A percentile compares a stretch with the other conserved stretches of the same genome.
Evolutionary conservation across 1,140 invertebrate genomes (phyloP).

Genomic region (Heliothis subflexa): DNA sequence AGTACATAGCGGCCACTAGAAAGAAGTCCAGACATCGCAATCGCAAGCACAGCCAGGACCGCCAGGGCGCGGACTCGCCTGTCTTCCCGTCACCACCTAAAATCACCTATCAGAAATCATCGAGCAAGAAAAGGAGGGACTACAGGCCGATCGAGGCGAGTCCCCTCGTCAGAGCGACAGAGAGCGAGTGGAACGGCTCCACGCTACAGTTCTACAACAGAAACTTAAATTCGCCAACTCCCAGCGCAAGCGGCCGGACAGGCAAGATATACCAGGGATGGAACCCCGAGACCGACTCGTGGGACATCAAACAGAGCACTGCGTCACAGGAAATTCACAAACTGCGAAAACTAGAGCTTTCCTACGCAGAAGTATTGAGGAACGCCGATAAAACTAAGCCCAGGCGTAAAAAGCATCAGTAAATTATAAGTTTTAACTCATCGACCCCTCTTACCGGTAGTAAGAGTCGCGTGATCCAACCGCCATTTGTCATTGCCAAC

Average conservation of each 20-base stretch:
- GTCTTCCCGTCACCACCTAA: slow-evolving; percentile 87
- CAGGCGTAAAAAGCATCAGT: slow-evolving; percentile 84
- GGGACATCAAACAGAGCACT: slow-evolving; percentile 90
- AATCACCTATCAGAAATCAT: slow-evolving; percentile 86
- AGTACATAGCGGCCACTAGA: slow-evolving; percentile 89
- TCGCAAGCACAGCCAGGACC: slow-evolving; percentile 87
- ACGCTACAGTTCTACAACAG: slow-evolving; percentile 89
- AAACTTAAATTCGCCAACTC: slow-evolving; percentile 86
- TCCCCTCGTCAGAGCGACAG: slow-evolving; percentile 72
- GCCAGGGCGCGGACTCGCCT: slow-evolving; percentile 88
- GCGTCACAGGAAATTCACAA: slow-evolving; percentile 93
- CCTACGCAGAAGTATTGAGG: slow-evolving; percentile 93
- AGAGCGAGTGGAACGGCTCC: slow-evolving; percentile 88
- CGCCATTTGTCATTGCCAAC: slow-evolving; percentile 85
- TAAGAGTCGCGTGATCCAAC: slow-evolving; percentile 78
- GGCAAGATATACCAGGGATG: slow-evolving; percentile 83
- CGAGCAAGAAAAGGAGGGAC: slow-evolving; percentile 86
- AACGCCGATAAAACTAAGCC: slow-evolving; percentile 88
- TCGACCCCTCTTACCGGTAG: slow-evolving; percentile 74
- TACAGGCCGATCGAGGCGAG: slow-evolving; percentile 86
- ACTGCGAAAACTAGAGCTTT: slow-evolving; percentile 92
- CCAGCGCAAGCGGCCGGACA: slow-evolving; percentile 82
- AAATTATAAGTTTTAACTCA: slow-evolving; percentile 69
- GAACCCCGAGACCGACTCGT: slow-evolving; percentile 84
- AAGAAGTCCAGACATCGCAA: slow-evolving; percentile 89